Evolutionary conservation across 2,888 invertebrate species (phyloP), one percentile per base, ranked within the genome.

Genomic region (Netelia inedita): DNA sequence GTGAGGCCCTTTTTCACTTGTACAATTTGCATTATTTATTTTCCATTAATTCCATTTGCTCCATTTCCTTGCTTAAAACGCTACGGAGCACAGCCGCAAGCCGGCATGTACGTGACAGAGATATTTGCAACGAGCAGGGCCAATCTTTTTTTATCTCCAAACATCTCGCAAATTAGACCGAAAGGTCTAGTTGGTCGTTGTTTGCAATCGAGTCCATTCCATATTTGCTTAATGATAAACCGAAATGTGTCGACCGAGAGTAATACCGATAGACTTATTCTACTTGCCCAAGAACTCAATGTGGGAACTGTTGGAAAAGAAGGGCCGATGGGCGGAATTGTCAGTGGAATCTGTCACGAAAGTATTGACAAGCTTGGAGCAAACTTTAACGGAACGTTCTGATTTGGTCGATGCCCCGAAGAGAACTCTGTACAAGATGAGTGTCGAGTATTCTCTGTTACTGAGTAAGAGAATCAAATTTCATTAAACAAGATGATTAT

Each of bases 401-500:
- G 92, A 93, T 85, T 84, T 92, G 16, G 76, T 89, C 71, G 86
- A 86, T 1, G 87, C 86, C 9, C 85, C 91, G 3, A 88, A 90
- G 82, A 91, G 86, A 81, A 83, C 89, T 74, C 85, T 94, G 50
- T 90, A 88, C 82, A 83, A 83, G 16, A 83, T 93, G 59, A 92
- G 92, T 80, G 88, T 91, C 11, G 94, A 94, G 79, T 91, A 91
- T 46, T 89, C 91, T 19, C 80, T 94, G 79, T 92, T 92, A 85
- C 83, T 94, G 86, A 88, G 93, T 93, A 91, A 86, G 89, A 28
- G 59, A 79, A 57, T 50, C 1, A 35, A 14, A 55, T 10, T 35
- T 16, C 2, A 6, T 35, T 6, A 5, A 35, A 8, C 6, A 35
- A 35, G 35, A 35, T 8, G 6, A 35, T 6, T 11, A 55, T 50